Conservation (phyloP, 2,888 invertebrate species). For the Campoplex nolae region DNA sequence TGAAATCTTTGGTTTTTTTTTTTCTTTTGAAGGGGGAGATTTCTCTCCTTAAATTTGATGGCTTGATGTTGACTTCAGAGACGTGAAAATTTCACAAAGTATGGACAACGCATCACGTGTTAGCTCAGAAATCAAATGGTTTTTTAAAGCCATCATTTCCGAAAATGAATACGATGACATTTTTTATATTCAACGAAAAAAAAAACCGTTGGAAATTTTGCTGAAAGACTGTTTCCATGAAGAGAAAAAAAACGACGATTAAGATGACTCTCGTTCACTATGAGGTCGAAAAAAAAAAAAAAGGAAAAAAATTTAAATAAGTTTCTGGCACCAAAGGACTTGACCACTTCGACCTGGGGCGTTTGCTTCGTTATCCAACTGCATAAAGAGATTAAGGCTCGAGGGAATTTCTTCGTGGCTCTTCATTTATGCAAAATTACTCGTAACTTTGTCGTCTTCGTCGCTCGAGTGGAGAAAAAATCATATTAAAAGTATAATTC, state of each 20-base stretch:
- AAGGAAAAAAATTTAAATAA: constrained; percentile 1
- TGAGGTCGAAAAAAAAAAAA: background rate
- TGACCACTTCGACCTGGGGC: constrained; percentile 9
- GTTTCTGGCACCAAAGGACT: constrained; percentile 15
- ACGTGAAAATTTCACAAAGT: background rate
- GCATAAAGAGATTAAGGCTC: constrained; percentile 42
- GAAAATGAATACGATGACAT: background rate
- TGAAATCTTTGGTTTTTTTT: background rate
- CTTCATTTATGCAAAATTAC: constrained; percentile 38
- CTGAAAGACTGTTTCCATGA: background rate
- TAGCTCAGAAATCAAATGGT: background rate
- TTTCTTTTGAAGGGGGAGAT: too few species aligned
- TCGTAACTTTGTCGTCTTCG: constrained; percentile 8
- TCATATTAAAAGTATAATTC: constrained; percentile 48
- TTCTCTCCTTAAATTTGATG: background rate
- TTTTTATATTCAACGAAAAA: background rate
- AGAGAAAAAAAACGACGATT: background rate
- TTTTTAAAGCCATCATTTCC: background rate
- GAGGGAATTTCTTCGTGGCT: constrained; percentile 33
- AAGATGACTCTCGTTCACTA: background rate
- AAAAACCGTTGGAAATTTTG: background rate
- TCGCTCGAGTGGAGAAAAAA: background rate
- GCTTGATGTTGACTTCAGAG: background rate
- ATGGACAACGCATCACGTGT: too few species aligned
- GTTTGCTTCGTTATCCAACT: constrained; percentile 9